A percentile compares a stretch with the other conserved stretches of the same genome.
Conservation (phyloP, 2,113 vertebrate species). For the Phycodurus eques region DNA sequence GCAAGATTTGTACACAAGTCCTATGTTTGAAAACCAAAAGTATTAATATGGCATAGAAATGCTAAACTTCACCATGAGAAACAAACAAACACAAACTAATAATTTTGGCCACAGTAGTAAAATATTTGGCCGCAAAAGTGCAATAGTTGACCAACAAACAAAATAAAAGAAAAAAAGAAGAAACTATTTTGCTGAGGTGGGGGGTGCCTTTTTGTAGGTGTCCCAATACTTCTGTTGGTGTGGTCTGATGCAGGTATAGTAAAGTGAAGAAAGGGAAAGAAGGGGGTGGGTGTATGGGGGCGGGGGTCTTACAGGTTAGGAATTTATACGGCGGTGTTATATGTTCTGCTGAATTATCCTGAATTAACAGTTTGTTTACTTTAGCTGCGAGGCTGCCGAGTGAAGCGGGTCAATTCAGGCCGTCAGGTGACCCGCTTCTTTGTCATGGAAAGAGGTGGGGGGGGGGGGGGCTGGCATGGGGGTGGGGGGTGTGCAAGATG, state of each 20-base stretch:
- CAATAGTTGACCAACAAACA: too few species aligned
- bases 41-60: too few species aligned
- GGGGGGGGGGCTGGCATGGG: conserved; percentile 1
- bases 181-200: too few species aligned
- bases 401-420: conserved; percentile 47
- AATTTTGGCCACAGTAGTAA: too few species aligned
- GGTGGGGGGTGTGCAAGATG: conserved; percentile 25
- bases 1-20: too few species aligned
- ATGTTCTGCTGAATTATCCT: conserved; percentile 68
- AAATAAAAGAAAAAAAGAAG: too few species aligned
- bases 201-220: neutral
- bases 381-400: conserved; percentile 63
- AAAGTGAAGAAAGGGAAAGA: neutral
- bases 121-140: too few species aligned
- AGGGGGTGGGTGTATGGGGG: neutral
- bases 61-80: too few species aligned
- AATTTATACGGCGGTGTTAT: conserved; percentile 63
- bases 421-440: conserved; percentile 63
- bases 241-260: neutral
- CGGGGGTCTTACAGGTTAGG: conserved; percentile 32
- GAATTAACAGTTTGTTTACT: conserved; percentile 71
- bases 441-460: conserved; percentile 57
- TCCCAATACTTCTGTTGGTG: conserved; percentile 1
- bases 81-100: too few species aligned
- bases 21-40: too few species aligned